Percentiles rank a stretch among this genome's conserved stretches.
Conservation (phyloP, 64 coral and sea anemone species). For the Pocillopora verrucosa region DNA sequence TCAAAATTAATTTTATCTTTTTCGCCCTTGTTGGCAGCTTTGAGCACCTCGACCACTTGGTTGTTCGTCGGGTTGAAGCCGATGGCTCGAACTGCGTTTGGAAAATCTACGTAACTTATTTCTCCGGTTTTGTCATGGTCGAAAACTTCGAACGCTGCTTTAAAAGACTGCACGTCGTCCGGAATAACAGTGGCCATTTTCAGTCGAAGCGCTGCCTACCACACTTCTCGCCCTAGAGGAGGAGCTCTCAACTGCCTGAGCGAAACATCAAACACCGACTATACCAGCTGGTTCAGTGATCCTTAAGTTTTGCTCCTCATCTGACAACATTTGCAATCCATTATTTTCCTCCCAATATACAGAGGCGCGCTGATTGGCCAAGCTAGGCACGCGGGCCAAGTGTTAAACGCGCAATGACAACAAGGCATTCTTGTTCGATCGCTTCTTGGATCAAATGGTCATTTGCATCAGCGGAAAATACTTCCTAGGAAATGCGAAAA, state of each 20-base stretch:
- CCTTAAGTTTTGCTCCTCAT: neutral
- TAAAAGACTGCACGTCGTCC: neutral
- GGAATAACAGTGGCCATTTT: neutral
- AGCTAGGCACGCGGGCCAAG: neutral
- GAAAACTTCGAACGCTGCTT: constrained; percentile 56
- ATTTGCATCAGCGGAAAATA: neutral
- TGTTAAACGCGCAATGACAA: neutral
- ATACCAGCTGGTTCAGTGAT: constrained; percentile 2
- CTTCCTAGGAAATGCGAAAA: neutral
- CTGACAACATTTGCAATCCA: constrained; percentile 27
- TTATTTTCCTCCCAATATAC: constrained; percentile 27
- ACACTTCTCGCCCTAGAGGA: neutral
- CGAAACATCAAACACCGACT: neutral
- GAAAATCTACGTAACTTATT: constrained; percentile 60
- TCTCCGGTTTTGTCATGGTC: constrained; percentile 61
- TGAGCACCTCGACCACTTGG: constrained; percentile 47
- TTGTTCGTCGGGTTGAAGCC: constrained; percentile 53
- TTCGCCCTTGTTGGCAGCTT: constrained; percentile 61
- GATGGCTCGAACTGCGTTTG: constrained; percentile 41
- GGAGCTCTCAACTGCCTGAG: neutral
- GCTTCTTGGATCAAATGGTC: neutral
- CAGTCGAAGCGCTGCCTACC: neutral
- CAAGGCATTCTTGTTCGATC: neutral
- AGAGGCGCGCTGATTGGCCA: constrained; percentile 6
- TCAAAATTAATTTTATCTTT: constrained; percentile 75